phyloP scores from a whole-genome alignment of 2,888 invertebrate genomes.

The Andrena bucephala region DNA sequence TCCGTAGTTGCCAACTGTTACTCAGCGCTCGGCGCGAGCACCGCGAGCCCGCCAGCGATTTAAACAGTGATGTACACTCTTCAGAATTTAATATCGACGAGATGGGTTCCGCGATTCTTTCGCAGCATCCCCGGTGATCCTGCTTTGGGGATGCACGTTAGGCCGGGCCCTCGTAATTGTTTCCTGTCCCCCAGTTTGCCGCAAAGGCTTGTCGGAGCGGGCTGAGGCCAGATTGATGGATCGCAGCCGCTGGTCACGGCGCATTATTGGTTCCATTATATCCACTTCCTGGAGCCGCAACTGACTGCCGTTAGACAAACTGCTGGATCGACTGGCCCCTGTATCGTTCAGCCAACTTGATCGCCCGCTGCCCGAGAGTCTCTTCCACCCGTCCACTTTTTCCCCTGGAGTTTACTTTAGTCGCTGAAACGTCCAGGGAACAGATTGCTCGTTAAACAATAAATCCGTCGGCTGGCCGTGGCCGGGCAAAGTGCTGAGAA shows the following conservation, averaged over 20 bases:
- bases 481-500: neutral
- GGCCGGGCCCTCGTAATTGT: constrained; percentile 70
- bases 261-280: constrained; percentile 80
- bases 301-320: constrained; percentile 69
- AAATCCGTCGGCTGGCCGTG: neutral
- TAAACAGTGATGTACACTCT: neutral
- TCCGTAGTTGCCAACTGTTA: constrained; percentile 11
- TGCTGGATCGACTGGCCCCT: constrained; percentile 33
- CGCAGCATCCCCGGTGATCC: neutral
- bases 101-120: neutral
- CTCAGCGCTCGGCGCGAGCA: neutral
- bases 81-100: constrained; percentile 1
- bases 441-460: constrained; percentile 28
- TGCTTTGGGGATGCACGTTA: neutral
- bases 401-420: constrained; percentile 9
- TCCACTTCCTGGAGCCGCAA: constrained; percentile 72
- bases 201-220: constrained; percentile 53
- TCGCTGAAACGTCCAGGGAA: neutral
- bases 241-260: constrained; percentile 67
- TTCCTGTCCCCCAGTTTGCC: constrained; percentile 64
- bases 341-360: constrained; percentile 38
- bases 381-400: neutral
- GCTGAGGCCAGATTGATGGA: constrained; percentile 78
- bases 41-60: neutral
- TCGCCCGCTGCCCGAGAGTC: neutral